Percentiles rank a stretch among this genome's conserved stretches.
Conservation (phyloP, 2,113 vertebrate species). For the Eleginops maclovinus region DNA sequence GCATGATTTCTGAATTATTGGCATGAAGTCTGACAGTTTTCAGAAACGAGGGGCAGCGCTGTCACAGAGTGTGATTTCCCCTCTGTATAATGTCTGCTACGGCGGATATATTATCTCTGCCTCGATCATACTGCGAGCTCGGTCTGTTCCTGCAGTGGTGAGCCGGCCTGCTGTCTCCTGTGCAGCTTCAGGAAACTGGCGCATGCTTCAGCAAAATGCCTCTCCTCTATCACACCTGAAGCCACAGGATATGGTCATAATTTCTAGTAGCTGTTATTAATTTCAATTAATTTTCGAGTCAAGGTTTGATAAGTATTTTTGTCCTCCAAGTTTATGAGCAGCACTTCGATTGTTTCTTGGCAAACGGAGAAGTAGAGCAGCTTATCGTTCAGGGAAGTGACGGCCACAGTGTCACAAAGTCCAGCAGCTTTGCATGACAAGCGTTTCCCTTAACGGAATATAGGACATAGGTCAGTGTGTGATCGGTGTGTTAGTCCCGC, state of each 20-base stretch:
- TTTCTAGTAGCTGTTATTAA: not conserved
- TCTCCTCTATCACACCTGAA: no score
- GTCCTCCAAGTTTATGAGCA: conserved; percentile 19
- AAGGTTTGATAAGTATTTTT: not conserved
- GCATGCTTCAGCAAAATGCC: no score
- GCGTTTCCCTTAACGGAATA: conserved; percentile 7
- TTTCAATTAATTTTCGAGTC: not conserved
- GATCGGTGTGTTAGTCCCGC: conserved; percentile 3
- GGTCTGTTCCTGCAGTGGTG: no score
- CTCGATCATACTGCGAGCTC: no score
- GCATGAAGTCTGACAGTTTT: no score
- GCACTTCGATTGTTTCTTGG: conserved; percentile 16
- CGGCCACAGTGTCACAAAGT: not conserved
- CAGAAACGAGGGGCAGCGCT: no score
- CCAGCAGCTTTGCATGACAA: conserved; percentile 14
- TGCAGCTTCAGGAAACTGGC: no score
- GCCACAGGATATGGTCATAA: not conserved
- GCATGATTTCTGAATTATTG: no score
- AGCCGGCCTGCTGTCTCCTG: no score
- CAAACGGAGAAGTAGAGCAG: conserved; percentile 44
- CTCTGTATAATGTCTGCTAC: no score
- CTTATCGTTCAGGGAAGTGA: conserved; percentile 50
- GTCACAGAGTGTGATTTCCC: no score
- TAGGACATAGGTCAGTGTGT: conserved; percentile 12
- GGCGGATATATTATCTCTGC: no score